phyloP scores from a whole-genome alignment of 1,140 invertebrate genomes.

The Lethrus apterus region DNA sequence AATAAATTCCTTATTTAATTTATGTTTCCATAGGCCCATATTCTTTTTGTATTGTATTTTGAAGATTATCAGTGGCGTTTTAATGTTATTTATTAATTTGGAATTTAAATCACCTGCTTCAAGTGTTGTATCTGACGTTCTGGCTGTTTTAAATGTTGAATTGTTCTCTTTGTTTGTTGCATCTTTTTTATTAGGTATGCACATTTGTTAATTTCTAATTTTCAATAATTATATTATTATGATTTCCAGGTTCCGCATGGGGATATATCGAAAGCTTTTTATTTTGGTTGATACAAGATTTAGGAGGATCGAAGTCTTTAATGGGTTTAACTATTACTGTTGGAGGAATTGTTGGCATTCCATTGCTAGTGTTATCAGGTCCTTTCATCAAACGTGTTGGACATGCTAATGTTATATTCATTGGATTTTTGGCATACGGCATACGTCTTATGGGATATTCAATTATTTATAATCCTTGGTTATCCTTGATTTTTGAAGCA shows the following conservation, averaged over 20 bases:
- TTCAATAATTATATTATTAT: conserved; percentile 10
- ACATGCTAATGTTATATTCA: conserved; percentile 74
- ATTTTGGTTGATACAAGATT: conserved; percentile 77
- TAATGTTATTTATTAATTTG: conserved; percentile 68
- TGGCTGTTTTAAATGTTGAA: conserved; percentile 64
- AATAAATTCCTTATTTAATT: conserved; percentile 32
- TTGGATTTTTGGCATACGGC: conserved; percentile 70
- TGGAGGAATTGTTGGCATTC: conserved; percentile 68
- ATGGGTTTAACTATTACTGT: conserved; percentile 81
- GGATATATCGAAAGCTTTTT: conserved; percentile 81
- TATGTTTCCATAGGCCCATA: conserved; percentile 70
- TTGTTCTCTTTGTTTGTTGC: conserved; percentile 64
- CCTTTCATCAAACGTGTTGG: conserved; percentile 71
- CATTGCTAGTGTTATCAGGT: conserved; percentile 68
- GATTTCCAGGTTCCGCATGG: conserved; percentile 62
- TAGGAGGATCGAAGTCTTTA: conserved; percentile 68
- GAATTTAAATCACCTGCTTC: conserved; percentile 69
- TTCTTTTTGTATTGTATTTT: conserved; percentile 71
- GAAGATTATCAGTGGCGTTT: conserved; percentile 56
- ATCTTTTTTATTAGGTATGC: conserved; percentile 64
- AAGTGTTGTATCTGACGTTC: conserved; percentile 64
- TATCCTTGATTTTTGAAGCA: conserved; percentile 73
- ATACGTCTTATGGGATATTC: conserved; percentile 73
- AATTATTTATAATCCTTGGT: conserved; percentile 72
- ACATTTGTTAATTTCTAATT: not conserved